Percentiles rank a stretch among this genome's conserved stretches.
phyloP scores from a whole-genome alignment of 1,140 invertebrate species.

The Campoletis sonorensis region DNA sequence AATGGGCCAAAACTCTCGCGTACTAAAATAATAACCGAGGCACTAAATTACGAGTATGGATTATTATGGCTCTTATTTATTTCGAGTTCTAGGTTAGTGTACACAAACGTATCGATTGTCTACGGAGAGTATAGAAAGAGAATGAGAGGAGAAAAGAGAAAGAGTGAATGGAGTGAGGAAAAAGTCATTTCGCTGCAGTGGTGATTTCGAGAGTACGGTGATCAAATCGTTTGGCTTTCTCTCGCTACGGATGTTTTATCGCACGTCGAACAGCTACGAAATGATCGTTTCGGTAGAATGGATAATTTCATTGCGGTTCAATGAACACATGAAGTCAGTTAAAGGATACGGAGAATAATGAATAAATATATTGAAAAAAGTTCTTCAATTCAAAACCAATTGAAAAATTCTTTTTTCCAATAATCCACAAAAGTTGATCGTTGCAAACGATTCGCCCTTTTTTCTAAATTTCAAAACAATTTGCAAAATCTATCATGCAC shows the following conservation, averaged over 20 bases:
- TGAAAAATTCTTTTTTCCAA: not conserved
- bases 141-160: too few relatives aligned
- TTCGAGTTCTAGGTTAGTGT: not conserved
- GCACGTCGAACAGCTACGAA: constrained; percentile 7
- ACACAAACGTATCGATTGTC: not conserved
- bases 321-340: not conserved
- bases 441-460: not conserved
- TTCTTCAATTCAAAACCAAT: too few relatives aligned
- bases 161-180: too few relatives aligned
- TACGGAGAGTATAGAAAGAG: too few relatives aligned
- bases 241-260: constrained; percentile 8
- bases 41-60: not conserved
- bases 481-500: not conserved
- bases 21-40: not conserved
- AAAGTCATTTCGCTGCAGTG: too few relatives aligned
- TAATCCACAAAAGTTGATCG: not conserved
- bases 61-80: not conserved
- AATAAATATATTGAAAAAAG: not conserved
- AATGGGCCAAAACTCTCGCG: not conserved
- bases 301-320: not conserved
- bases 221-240: constrained; percentile 18
- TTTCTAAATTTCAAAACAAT: not conserved
- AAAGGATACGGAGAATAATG: not conserved
- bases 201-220: not conserved
- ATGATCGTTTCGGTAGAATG: not conserved